A percentile compares a stretch with the other conserved stretches of the same genome.
Evolutionary conservation across 2,113 vertebrate genomes (phyloP).

Genomic region (Octodon degus): DNA sequence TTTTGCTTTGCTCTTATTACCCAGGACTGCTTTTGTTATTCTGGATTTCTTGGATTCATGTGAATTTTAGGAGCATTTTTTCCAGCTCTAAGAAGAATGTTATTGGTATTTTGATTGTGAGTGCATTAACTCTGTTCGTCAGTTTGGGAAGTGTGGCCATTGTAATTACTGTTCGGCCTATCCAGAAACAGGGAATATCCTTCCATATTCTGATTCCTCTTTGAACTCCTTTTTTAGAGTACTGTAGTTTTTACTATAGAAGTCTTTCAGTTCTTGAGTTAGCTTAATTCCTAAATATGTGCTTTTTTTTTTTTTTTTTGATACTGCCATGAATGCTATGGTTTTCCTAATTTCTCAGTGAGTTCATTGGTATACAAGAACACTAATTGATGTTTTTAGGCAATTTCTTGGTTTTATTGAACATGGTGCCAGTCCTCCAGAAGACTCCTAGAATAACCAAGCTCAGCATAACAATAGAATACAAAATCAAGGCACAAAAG

Average conservation of each 20-base stretch:
- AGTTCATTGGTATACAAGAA: neutral
- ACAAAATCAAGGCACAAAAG: neutral
- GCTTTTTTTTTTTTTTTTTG: neutral
- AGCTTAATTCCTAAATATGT: neutral
- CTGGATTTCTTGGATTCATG: neutral
- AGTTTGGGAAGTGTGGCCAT: neutral
- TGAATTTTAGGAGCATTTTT: neutral
- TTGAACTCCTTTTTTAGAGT: neutral
- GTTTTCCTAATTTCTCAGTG: neutral
- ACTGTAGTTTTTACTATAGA: neutral
- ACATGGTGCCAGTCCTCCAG: neutral
- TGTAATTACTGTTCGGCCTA: neutral
- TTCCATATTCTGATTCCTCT: neutral
- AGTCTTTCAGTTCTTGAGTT: neutral
- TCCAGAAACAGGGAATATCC: neutral
- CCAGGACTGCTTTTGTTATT: neutral
- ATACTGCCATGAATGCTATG: neutral
- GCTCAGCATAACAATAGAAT: neutral
- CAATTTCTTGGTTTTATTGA: neutral
- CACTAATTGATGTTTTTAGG: neutral
- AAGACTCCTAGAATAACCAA: neutral
- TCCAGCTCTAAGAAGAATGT: neutral
- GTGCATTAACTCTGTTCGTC: neutral
- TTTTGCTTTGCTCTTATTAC: neutral
- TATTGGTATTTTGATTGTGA: neutral